phyloP scores from a whole-genome alignment of 23 tunicate genomes.

The Diplosoma virens region DNA sequence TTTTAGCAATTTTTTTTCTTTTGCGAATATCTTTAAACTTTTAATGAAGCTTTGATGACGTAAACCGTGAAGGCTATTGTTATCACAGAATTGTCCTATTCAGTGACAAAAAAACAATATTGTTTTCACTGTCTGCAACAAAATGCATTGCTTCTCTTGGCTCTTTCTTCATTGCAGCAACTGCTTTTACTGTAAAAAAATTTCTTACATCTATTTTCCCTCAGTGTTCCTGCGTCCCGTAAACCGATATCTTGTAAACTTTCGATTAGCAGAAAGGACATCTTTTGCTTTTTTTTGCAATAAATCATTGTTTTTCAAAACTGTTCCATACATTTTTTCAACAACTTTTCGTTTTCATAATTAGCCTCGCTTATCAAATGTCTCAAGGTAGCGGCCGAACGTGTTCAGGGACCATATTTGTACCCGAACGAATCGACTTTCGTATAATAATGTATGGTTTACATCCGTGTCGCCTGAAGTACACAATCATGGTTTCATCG shows the following conservation, averaged over 20 bases:
- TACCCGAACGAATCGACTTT: constrained; percentile 14
- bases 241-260: constrained; percentile 2
- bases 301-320: constrained; percentile 8
- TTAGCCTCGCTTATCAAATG: neutral
- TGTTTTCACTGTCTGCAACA: constrained; percentile 13
- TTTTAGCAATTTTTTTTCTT: neutral
- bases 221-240: neutral
- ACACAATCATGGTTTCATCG: constrained; percentile 16
- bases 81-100: constrained; percentile 26
- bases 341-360: neutral
- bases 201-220: constrained; percentile 11
- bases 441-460: constrained; percentile 6
- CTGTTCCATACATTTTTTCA: constrained; percentile 7
- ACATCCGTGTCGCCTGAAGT: constrained; percentile 20
- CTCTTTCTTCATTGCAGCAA: constrained; percentile 7
- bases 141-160: constrained; percentile 6
- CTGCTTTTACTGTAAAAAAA: constrained; percentile 1
- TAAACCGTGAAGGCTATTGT: constrained; percentile 17
- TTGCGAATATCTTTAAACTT: neutral
- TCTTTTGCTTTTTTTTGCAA: neutral
- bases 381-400: neutral
- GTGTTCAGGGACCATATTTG: constrained; percentile 21
- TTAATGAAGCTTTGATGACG: constrained; percentile 6
- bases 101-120: constrained; percentile 7
- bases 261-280: constrained; percentile 1